Conservation (phyloP, 2,888 invertebrate genomes). For the Leptarthrus brevirostris region DNA sequence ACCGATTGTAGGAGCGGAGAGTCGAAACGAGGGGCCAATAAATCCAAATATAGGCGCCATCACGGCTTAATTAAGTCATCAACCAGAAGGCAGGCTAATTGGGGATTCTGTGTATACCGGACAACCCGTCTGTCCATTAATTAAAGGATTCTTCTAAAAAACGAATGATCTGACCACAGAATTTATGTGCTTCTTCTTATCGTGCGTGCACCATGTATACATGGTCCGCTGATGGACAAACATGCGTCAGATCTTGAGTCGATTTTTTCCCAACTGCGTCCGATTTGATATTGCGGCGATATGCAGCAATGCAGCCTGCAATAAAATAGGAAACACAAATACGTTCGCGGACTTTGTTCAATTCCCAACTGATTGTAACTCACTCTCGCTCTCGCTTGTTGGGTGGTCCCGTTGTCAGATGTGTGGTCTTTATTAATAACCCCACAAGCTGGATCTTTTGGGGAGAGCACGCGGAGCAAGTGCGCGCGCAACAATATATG, state of each 20-base stretch:
- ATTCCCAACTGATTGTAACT: slow-evolving; percentile 37
- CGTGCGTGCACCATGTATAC: slow-evolving; percentile 24
- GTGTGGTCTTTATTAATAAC: slow-evolving; percentile 68
- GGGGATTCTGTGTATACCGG: slow-evolving; percentile 64
- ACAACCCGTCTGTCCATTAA: slow-evolving; percentile 51
- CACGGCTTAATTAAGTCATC: slow-evolving; percentile 68
- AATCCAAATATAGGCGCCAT: slow-evolving; percentile 62
- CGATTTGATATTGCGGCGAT: slow-evolving; percentile 9
- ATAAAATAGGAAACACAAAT: slow-evolving; percentile 41
- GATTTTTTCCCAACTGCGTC: background rate
- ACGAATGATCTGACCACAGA: slow-evolving; percentile 7
- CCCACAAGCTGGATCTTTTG: slow-evolving; percentile 37
- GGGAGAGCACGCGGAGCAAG: slow-evolving; percentile 10
- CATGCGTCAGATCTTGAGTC: slow-evolving; percentile 26
- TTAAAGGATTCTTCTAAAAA: slow-evolving; percentile 37
- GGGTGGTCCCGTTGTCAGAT: slow-evolving; percentile 67
- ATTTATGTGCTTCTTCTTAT: slow-evolving; percentile 33
- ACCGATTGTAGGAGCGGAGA: background rate
- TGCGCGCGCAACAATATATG: slow-evolving; percentile 12
- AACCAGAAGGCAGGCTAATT: slow-evolving; percentile 68
- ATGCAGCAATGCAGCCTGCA: slow-evolving; percentile 17
- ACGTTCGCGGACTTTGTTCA: slow-evolving; percentile 35
- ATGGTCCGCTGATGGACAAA: slow-evolving; percentile 28
- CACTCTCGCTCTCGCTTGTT: slow-evolving; percentile 57
- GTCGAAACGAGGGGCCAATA: slow-evolving; percentile 12